A percentile compares a stretch with the other conserved stretches of the same genome.
Evolutionary conservation across 1,140 invertebrate species (phyloP).

Genomic region (Diachasma alloeum): DNA sequence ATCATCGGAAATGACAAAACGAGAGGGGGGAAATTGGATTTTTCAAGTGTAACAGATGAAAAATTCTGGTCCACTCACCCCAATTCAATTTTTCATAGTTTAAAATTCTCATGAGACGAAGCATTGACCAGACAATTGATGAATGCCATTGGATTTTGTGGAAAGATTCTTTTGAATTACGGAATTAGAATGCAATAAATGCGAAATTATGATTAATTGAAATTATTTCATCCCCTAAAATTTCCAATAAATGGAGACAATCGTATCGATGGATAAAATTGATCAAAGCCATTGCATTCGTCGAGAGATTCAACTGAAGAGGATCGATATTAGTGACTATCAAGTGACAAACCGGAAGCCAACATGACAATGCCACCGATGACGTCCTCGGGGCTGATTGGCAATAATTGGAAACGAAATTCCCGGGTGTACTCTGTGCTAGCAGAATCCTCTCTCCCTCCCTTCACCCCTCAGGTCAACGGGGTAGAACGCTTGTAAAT

Average conservation of each 20-base stretch:
- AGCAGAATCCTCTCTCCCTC: neutral
- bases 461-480: neutral
- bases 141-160: too few relatives aligned
- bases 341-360: constrained; percentile 31
- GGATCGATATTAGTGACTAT: neutral
- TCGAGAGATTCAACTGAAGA: neutral
- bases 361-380: constrained; percentile 26
- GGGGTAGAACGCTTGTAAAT: constrained; percentile 32
- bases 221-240: neutral
- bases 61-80: too few relatives aligned
- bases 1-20: too few relatives aligned
- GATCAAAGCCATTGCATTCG: neutral
- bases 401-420: constrained; percentile 32
- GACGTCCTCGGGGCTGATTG: constrained; percentile 28
- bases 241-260: neutral
- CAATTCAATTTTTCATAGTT: too few relatives aligned
- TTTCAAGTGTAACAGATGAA: too few relatives aligned
- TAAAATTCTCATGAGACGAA: too few relatives aligned
- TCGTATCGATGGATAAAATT: neutral
- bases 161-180: too few relatives aligned
- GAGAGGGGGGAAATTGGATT: too few relatives aligned
- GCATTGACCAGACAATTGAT: too few relatives aligned
- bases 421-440: constrained; percentile 26
- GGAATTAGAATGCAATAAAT: too few relatives aligned
- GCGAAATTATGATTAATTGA: too few relatives aligned